Base-by-base conservation (phyloP, 2,888 invertebrate species). In the Himalopsyche anomala region DNA sequence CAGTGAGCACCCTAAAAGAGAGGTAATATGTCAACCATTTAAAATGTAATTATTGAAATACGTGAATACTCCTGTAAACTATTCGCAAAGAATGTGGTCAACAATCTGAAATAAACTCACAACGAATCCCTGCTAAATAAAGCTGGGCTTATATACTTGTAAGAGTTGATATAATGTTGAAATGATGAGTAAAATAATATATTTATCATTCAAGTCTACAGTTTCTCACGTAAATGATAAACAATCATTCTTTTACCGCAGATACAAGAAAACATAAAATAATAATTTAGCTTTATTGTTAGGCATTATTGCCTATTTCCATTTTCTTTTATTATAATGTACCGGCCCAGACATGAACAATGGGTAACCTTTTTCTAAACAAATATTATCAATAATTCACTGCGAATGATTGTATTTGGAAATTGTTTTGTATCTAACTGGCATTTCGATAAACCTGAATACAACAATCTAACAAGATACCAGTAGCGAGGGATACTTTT, bases 371-470 rank as follows among this genome's bases (percentile, higher is more conserved):
- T 62, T 62, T 62, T 62, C 62, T 11, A 62, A 62, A 28, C 62
- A 62, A 62, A 56, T 56, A 56, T 62, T 62, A 62, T 62, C 28
- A 62, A 62, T 62, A 62, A 62, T 62, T 62, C 62, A 62, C 19
- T 62, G 19, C 62, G 28, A 19, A 62, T 56, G 56, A 56, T 56
- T 56, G 8, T 62, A 62, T 62, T 62, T 5, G 62, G 62, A 8
- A 19, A 62, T 62, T 62, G 62, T 62, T 62, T 62, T 62, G 62
- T 62, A 19, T 62, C 62, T 62, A 62, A 19, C 62, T 62, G 19
- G 62, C 19, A 19, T 62, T 62, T 62, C 62, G 62, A 62, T 62
- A 62, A n/a, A 28, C 62, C 62, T n/a, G 8, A 19, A 19, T 62
- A 62, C 28, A 62, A 19, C 19, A 62, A 62, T 19, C 62, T 62